Conservation (phyloP, 1,140 invertebrate species). For the Pantala flavescens region DNA sequence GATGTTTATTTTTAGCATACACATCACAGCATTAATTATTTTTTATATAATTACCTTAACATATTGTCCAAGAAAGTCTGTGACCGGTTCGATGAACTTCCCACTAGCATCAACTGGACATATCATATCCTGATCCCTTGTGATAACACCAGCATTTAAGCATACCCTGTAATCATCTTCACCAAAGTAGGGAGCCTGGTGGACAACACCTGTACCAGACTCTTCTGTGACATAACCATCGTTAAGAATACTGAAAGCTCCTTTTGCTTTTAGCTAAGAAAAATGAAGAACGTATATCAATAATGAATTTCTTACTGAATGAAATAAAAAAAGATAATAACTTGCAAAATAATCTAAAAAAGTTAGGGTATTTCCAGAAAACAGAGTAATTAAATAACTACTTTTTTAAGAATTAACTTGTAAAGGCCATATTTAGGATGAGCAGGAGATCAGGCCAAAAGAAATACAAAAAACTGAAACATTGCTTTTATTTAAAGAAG, state of each 20-base stretch:
- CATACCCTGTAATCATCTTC: constrained; percentile 92
- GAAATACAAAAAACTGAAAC: too few species aligned
- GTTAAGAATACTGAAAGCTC: constrained; percentile 75
- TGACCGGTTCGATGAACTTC: constrained; percentile 72
- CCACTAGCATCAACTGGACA: constrained; percentile 94
- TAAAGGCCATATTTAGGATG: too few species aligned
- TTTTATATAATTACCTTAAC: constrained; percentile 78
- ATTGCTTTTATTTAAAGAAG: too few species aligned
- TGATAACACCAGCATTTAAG: constrained; percentile 69
- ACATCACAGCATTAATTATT: too few species aligned
- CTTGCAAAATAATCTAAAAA: constrained; percentile 14
- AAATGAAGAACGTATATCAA: constrained; percentile 9
- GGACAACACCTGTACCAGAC: constrained; percentile 96
- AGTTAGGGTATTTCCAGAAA: too few species aligned
- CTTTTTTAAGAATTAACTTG: too few species aligned
- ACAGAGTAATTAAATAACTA: too few species aligned
- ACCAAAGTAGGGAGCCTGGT: constrained; percentile 98
- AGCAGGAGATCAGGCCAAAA: too few species aligned
- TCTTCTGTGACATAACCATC: constrained; percentile 94
- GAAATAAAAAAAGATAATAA: constrained; percentile 15
- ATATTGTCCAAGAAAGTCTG: constrained; percentile 81
- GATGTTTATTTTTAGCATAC: too few species aligned
- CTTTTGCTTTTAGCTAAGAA: constrained; percentile 42
- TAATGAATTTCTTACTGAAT: too few species aligned
- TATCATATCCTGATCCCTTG: constrained; percentile 71